phyloP scores from a whole-genome alignment of 2,113 vertebrate genomes.

The Columba janthina region DNA sequence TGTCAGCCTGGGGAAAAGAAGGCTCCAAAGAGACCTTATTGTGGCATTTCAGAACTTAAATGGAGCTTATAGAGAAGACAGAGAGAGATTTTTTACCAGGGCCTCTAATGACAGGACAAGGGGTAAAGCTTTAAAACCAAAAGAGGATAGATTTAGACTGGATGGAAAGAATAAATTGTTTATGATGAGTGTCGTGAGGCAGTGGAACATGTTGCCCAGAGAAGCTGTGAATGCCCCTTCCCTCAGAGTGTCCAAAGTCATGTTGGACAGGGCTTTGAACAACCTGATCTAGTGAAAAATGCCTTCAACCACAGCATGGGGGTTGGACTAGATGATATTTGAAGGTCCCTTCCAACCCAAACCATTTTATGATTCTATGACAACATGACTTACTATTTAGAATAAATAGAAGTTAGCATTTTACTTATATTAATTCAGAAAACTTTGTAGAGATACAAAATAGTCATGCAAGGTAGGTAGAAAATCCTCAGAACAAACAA shows the following conservation, averaged over 20 bases:
- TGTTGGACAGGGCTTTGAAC: no score
- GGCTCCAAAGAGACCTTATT: no score
- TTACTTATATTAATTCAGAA: neutral
- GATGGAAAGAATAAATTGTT: neutral
- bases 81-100: no score
- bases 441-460: neutral
- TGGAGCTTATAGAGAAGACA: no score
- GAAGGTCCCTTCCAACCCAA: no score
- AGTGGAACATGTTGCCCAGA: neutral
- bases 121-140: neutral
- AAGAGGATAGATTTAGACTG: neutral
- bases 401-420: neutral
- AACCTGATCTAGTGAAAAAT: no score
- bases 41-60: no score
- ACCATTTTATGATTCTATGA: no score
- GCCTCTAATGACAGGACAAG: neutral
- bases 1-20: neutral
- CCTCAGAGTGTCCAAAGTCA: no score
- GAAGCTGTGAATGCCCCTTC: no score
- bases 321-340: no score
- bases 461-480: neutral
- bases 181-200: fast-evolving
- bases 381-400: neutral
- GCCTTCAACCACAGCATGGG: no score
- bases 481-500: neutral